These are phyloP conservation scores for Astropecten irregularis DNA, from an alignment of 53 echinoderm and acorn worm species.

Conservation along the genomic window DNA sequence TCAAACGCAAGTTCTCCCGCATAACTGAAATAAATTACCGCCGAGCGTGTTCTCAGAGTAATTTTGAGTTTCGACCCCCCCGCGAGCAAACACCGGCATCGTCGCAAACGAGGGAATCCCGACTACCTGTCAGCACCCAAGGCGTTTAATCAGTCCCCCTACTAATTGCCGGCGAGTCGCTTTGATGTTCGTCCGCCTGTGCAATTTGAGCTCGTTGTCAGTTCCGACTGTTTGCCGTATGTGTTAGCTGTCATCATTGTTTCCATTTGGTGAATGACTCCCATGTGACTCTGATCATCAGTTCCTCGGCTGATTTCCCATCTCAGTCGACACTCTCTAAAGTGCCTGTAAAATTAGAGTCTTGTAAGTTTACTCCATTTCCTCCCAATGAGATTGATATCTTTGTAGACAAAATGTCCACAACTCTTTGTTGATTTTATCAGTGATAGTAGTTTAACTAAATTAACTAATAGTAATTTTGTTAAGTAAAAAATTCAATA, in stretches of 20 bases:
- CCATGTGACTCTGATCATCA: background rate
- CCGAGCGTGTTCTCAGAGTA: constrained; percentile 6
- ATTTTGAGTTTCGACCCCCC: background rate
- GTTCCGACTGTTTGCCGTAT: constrained; percentile 10
- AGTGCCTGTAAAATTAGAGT: constrained; percentile 1
- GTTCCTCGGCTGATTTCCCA: background rate
- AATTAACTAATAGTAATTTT: too few species aligned
- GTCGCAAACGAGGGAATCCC: background rate
- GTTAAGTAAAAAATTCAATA: too few species aligned
- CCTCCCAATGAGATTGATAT: background rate
- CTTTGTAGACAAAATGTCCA: too few species aligned
- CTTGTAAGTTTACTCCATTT: background rate
- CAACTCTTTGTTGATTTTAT: too few species aligned
- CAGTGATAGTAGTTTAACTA: too few species aligned
- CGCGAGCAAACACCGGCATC: constrained; percentile 2
- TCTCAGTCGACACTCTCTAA: background rate
- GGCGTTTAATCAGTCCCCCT: constrained; percentile 31
- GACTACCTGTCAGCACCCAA: background rate
- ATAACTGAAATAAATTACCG: constrained; percentile 49
- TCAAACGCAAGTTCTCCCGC: background rate
- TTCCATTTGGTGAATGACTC: constrained; percentile 32
- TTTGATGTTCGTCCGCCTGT: constrained; percentile 17
- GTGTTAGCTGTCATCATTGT: constrained; percentile 17
- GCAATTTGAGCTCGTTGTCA: constrained; percentile 11
- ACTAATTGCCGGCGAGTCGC: constrained; percentile 19